These are phyloP conservation scores for Stratiomys singularior DNA, from an alignment of 2,888 invertebrate genomes.

Conservation along the genomic window DNA sequence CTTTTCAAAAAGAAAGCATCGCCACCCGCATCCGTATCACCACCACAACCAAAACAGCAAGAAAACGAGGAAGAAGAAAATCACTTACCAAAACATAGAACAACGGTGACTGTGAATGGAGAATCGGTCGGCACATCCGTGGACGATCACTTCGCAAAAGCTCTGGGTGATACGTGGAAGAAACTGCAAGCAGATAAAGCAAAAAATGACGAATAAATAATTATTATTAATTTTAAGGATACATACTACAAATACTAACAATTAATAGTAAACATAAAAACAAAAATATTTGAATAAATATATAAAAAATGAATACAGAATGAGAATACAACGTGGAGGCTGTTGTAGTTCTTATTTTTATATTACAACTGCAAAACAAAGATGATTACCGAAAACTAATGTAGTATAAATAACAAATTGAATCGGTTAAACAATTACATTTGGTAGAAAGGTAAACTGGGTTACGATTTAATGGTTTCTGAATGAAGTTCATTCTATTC, in stretches of 20 bases:
- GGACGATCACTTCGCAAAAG: constrained; percentile 93
- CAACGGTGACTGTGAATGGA: constrained; percentile 57
- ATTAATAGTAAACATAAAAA: not conserved
- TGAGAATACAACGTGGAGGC: constrained; percentile 12
- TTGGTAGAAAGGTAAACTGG: not conserved
- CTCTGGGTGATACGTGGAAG: constrained; percentile 85
- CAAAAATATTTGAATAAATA: not conserved
- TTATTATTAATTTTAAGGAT: constrained; percentile 27
- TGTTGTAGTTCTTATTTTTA: constrained; percentile 35
- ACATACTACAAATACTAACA: not conserved
- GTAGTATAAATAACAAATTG: not conserved
- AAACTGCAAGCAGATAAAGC: constrained; percentile 73
- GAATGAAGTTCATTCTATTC: constrained; percentile 12
- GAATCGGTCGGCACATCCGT: constrained; percentile 73
- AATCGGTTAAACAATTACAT: not conserved
- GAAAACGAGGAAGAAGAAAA: constrained; percentile 47
- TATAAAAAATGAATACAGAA: not conserved
- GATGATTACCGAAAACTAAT: constrained; percentile 25
- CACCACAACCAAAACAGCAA: constrained; percentile 53
- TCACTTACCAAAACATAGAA: constrained; percentile 43
- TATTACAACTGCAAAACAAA: not conserved
- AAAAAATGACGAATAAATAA: constrained; percentile 53
- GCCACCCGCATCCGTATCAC: constrained; percentile 64
- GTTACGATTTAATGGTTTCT: not conserved
- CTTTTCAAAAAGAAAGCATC: constrained; percentile 70